These are phyloP conservation scores for Pterostichus madidus DNA, from an alignment of 2,888 invertebrate species.

Conservation along the genomic window DNA sequence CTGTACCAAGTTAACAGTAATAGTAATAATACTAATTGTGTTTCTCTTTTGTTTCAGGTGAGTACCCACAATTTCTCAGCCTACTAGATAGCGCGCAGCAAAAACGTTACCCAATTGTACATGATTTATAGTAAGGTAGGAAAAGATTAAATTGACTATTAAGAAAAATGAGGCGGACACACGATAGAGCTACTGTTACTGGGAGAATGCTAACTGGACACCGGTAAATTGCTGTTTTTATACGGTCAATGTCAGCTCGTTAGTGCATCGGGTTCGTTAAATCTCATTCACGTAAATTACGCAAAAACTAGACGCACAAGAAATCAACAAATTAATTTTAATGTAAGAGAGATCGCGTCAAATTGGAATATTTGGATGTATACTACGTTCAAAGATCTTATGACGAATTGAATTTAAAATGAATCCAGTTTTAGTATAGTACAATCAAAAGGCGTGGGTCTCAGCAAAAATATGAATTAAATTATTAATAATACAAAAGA, in stretches of 20 bases:
- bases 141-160: conserved; percentile 42
- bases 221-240: conserved; percentile 18
- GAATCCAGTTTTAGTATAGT: too few relatives aligned
- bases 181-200: conserved; percentile 8
- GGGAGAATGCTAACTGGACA: not conserved
- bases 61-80: conserved; percentile 36
- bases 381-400: too few relatives aligned
- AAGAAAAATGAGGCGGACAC: conserved; percentile 44
- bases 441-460: too few relatives aligned
- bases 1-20: conserved; percentile 18
- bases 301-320: conserved; percentile 1
- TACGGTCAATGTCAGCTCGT: not conserved
- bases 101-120: conserved; percentile 33
- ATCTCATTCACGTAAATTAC: not conserved
- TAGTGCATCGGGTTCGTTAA: not conserved
- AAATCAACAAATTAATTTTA: too few relatives aligned
- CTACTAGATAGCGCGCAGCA: conserved; percentile 24
- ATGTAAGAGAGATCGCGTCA: too few relatives aligned
- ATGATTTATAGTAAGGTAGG: conserved; percentile 35
- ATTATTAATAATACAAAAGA: too few relatives aligned
- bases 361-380: too few relatives aligned
- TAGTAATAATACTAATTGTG: conserved; percentile 13
- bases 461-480: too few relatives aligned
- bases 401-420: too few relatives aligned
- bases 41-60: conserved; percentile 47